phyloP scores from a whole-genome alignment of 2,113 vertebrate species.

The Aldabrachelys gigantea region DNA sequence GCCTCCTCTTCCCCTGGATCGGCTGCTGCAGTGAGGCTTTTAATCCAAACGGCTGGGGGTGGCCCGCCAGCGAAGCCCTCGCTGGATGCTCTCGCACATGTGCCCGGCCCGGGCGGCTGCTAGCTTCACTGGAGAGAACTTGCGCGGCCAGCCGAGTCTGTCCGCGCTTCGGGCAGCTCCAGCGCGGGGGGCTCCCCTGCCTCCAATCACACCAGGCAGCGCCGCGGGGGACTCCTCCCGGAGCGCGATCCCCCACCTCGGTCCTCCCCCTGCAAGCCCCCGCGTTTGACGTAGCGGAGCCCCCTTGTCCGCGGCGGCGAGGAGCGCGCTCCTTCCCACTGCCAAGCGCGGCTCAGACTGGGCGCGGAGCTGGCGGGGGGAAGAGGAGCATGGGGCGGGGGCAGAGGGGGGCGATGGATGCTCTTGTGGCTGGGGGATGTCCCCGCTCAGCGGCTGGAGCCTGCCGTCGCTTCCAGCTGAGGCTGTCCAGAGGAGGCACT shows the following conservation, averaged over 20 bases:
- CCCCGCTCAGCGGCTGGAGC: slow-evolving; percentile 14
- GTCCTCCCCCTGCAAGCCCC: not conserved
- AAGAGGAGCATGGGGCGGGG: slow-evolving; percentile 26
- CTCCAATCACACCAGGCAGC: slow-evolving; percentile 22
- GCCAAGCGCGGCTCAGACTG: not conserved
- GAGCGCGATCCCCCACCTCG: not conserved
- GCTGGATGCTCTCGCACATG: slow-evolving; percentile 12
- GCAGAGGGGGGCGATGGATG: slow-evolving; percentile 52
- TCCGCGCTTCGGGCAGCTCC: slow-evolving; percentile 15
- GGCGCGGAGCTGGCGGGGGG: not conserved
- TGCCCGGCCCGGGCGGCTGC: slow-evolving; percentile 53
- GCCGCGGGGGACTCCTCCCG: not conserved
- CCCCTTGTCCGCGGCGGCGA: not conserved
- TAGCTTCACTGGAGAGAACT: slow-evolving; percentile 47
- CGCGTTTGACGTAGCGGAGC: not conserved
- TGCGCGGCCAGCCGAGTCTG: slow-evolving; percentile 26
- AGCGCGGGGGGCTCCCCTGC: slow-evolving; percentile 1
- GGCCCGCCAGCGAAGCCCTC: slow-evolving; percentile 10
- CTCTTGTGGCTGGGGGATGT: slow-evolving; percentile 33
- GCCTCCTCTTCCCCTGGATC: slow-evolving; percentile 13
- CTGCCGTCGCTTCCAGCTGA: slow-evolving; percentile 1
- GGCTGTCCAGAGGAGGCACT: not conserved
- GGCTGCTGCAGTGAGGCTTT: slow-evolving; percentile 9
- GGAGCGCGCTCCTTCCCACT: not conserved
- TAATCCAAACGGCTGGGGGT: slow-evolving; percentile 62